Conservation (phyloP, 2,888 invertebrate species). For the Nebria brevicollis region DNA sequence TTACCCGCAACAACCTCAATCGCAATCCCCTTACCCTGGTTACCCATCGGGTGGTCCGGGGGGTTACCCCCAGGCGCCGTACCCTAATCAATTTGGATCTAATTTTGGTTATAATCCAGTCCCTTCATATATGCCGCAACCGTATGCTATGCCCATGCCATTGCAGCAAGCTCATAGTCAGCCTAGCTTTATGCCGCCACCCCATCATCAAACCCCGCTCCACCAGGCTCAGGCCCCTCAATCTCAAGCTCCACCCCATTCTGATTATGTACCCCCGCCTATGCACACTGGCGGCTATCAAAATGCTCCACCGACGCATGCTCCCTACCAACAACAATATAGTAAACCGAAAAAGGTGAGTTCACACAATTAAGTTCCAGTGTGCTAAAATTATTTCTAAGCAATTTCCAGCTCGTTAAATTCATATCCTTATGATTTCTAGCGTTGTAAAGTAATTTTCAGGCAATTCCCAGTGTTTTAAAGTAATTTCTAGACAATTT, state of each 20-base stretch:
- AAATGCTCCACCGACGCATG: background rate
- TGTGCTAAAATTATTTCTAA: too few species aligned
- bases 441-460: background rate
- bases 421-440: too few species aligned
- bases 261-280: conserved; percentile 6
- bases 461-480: background rate
- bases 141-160: conserved; percentile 40
- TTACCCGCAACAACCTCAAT: conserved; percentile 47
- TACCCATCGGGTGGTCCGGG: conserved; percentile 47
- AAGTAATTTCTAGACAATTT: too few species aligned
- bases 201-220: background rate
- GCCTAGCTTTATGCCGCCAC: conserved; percentile 2
- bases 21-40: background rate
- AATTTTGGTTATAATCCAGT: conserved; percentile 25
- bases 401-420: too few species aligned
- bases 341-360: conserved; percentile 31
- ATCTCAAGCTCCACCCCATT: conserved; percentile 50
- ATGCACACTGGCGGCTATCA: conserved; percentile 3
- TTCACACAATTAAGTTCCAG: background rate
- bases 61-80: conserved; percentile 47
- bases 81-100: conserved; percentile 31
- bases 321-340: conserved; percentile 6
- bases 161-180: background rate
- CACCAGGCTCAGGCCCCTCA: background rate
- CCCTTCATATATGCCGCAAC: conserved; percentile 41